Percentiles rank a stretch among this genome's conserved stretches.
phyloP scores from a whole-genome alignment of 1,140 invertebrate species.

The Delia radicum region DNA sequence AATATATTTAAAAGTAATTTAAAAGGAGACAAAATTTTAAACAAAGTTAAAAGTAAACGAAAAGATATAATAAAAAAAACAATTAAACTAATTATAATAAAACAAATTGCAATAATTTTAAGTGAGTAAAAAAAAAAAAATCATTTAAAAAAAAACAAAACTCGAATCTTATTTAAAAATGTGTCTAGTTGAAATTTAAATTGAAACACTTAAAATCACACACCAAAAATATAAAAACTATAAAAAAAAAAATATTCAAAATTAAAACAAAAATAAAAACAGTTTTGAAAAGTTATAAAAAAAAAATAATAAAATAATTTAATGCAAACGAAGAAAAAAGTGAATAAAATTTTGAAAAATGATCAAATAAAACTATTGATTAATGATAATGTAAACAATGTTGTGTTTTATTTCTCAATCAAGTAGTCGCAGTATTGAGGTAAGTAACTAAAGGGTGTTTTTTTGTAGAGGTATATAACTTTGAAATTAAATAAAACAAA shows the following conservation, averaged over 20 bases:
- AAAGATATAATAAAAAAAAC: background rate
- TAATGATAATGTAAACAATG: conserved; percentile 14
- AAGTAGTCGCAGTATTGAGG: too few relatives aligned
- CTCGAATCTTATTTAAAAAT: conserved; percentile 7
- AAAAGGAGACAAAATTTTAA: background rate
- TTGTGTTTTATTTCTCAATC: background rate
- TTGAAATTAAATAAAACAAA: too few relatives aligned
- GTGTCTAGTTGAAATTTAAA: conserved; percentile 22
- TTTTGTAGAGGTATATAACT: too few relatives aligned
- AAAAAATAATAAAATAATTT: conserved; percentile 13
- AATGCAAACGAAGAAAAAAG: conserved; percentile 21
- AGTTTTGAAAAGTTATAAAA: conserved; percentile 19
- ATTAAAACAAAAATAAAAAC: background rate
- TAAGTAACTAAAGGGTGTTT: too few relatives aligned
- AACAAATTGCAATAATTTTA: conserved; percentile 16
- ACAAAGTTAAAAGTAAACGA: background rate
- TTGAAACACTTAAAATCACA: conserved; percentile 16
- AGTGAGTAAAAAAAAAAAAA: conserved; percentile 9
- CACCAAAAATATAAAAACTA: background rate
- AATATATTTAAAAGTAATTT: background rate
- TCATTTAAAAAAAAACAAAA: conserved; percentile 22
- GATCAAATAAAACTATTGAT: conserved; percentile 23
- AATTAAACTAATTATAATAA: conserved; percentile 11
- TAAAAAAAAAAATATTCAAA: background rate
- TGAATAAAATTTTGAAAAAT: conserved; percentile 22